Conservation (phyloP, 2,113 vertebrate genomes). For the Dasyornis broadbenti region DNA sequence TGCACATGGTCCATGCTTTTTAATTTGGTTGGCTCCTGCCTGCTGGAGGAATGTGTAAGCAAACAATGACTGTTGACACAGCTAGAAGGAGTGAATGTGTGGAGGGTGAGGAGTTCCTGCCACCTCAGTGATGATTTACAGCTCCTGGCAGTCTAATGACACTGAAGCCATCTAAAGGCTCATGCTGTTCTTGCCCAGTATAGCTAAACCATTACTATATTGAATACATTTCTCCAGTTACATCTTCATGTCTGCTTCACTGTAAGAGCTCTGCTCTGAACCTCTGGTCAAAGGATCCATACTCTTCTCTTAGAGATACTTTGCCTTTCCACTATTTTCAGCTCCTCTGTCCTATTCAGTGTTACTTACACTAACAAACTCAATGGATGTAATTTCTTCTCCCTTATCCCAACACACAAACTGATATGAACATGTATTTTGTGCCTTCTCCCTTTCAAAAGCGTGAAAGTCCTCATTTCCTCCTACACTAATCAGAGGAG, state of each 20-base stretch:
- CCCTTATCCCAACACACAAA: background rate
- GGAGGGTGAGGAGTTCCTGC: background rate
- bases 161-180: background rate
- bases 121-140: background rate
- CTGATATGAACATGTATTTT: background rate
- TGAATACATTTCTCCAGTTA: background rate
- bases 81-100: background rate
- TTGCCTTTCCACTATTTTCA: background rate
- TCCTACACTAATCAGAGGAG: background rate
- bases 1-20: background rate
- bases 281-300: background rate
- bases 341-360: background rate
- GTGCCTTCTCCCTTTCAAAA: background rate
- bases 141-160: background rate
- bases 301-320: fast-evolving
- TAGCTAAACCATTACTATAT: background rate
- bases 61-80: background rate
- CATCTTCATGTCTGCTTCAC: background rate
- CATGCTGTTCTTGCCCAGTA: background rate
- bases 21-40: background rate
- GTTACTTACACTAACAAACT: background rate
- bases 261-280: background rate
- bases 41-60: background rate
- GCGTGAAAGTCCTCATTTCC: background rate
- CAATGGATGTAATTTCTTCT: background rate